phyloP scores from a whole-genome alignment of 2,797 vertebrate genomes.

The Coregonus ussuriensis region DNA sequence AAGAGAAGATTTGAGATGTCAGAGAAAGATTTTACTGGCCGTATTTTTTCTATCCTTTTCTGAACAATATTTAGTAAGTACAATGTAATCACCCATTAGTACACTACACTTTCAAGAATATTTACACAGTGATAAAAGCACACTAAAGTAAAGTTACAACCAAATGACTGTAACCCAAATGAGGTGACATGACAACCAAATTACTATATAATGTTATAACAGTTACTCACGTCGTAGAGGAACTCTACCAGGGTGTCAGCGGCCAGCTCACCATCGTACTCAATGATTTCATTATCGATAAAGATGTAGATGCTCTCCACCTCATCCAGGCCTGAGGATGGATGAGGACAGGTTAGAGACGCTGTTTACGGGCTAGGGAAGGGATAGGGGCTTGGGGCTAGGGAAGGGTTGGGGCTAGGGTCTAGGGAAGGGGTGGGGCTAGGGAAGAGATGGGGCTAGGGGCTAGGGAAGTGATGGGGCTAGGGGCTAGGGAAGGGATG shows the following conservation, averaged over 20 bases:
- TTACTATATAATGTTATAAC: background rate
- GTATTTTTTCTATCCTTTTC: background rate
- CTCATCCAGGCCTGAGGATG: conserved; percentile 81
- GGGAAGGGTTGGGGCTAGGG: background rate
- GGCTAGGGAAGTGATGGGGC: background rate
- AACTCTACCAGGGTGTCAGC: conserved; percentile 92
- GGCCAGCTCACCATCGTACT: conserved; percentile 88
- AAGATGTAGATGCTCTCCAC: conserved; percentile 91
- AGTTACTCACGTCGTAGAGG: conserved; percentile 84
- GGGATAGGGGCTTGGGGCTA: background rate
- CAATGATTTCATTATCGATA: conserved; percentile 87
- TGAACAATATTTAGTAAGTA: background rate
- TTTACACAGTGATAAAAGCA: too few species aligned
- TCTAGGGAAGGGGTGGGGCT: background rate
- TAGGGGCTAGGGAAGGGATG: background rate
- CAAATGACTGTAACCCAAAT: too few species aligned
- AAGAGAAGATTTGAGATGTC: background rate
- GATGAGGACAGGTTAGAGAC: background rate
- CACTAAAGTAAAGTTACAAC: too few species aligned
- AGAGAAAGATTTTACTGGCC: background rate
- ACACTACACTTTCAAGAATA: background rate
- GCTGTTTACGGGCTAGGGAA: background rate
- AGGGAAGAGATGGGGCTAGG: background rate
- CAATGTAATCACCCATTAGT: background rate
- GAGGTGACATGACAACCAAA: too few species aligned